Evolutionary conservation across 2,797 vertebrate genomes (phyloP).

Genomic region (Myotis daubentonii): DNA sequence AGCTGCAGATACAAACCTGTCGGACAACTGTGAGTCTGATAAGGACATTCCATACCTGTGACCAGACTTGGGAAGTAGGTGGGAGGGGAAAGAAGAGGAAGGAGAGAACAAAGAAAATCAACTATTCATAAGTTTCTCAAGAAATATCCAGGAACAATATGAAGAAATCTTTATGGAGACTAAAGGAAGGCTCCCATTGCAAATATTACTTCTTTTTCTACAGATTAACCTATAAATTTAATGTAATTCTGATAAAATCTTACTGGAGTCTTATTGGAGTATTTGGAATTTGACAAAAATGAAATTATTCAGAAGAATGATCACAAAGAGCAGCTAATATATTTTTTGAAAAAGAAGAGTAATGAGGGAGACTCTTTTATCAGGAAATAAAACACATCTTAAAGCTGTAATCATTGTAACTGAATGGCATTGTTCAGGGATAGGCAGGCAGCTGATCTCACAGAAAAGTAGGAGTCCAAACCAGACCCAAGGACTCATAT

Average conservation of each 20-base stretch:
- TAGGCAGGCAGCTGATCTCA: not conserved
- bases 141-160: not conserved
- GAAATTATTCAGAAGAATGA: not conserved
- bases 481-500: not conserved
- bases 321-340: not conserved
- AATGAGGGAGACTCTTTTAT: not conserved
- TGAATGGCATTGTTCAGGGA: not conserved
- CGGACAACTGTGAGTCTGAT: not conserved
- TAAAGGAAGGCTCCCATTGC: not conserved
- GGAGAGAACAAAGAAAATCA: not conserved
- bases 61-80: not conserved
- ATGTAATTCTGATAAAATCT: not conserved
- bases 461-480: not conserved
- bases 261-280: not conserved
- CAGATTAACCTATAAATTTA: not conserved
- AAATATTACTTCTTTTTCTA: not conserved
- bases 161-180: not conserved
- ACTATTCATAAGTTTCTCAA: not conserved
- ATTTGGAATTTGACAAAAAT: slow-evolving; percentile 12
- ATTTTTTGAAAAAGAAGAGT: not conserved
- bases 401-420: not conserved
- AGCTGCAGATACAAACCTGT: slow-evolving; percentile 22
- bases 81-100: no score
- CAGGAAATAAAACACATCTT: slow-evolving; percentile 19
- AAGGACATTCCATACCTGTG: not conserved